phyloP scores from a whole-genome alignment of 1,140 invertebrate species.

The Pantala flavescens region DNA sequence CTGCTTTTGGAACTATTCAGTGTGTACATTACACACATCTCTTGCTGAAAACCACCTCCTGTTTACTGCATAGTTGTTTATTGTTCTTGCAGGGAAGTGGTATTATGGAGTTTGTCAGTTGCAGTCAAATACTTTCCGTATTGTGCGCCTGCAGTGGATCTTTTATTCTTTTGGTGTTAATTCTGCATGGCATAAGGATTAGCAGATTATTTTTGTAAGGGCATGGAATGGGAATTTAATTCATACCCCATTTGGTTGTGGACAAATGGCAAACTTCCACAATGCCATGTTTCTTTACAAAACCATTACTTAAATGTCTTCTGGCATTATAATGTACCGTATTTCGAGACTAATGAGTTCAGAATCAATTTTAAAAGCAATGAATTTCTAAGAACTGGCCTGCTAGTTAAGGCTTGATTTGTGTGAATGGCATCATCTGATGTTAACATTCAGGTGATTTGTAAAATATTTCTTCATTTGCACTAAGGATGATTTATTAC shows the following conservation, averaged over 20 bases:
- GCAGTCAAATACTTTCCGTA: slow-evolving; percentile 11
- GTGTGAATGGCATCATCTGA: not conserved
- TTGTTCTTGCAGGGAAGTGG: slow-evolving; percentile 19
- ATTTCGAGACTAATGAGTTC: not conserved
- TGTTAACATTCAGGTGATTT: slow-evolving; percentile 16
- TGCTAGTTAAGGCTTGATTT: not conserved
- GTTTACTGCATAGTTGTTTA: slow-evolving; percentile 20
- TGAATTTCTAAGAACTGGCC: not conserved
- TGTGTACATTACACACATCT: not conserved
- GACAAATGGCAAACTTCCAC: slow-evolving; percentile 8
- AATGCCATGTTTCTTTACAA: slow-evolving; percentile 10
- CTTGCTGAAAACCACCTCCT: slow-evolving; percentile 16
- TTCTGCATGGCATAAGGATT: slow-evolving; percentile 12
- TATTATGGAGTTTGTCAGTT: slow-evolving; percentile 6
- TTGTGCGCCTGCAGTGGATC: slow-evolving; percentile 18
- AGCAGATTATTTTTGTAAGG: slow-evolving; percentile 20
- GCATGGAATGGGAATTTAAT: not conserved
- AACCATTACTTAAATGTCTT: slow-evolving; percentile 7
- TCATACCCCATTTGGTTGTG: not conserved
- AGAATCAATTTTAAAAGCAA: not conserved
- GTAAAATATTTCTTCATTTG: slow-evolving; percentile 20
- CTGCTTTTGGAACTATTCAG: slow-evolving; percentile 9
- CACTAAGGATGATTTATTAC: slow-evolving; percentile 21
- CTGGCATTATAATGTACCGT: slow-evolving; percentile 5
- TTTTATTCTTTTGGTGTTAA: slow-evolving; percentile 20